Evolutionary conservation across 2,113 vertebrate genomes (phyloP).

Genomic region (Megalops atlanticus): DNA sequence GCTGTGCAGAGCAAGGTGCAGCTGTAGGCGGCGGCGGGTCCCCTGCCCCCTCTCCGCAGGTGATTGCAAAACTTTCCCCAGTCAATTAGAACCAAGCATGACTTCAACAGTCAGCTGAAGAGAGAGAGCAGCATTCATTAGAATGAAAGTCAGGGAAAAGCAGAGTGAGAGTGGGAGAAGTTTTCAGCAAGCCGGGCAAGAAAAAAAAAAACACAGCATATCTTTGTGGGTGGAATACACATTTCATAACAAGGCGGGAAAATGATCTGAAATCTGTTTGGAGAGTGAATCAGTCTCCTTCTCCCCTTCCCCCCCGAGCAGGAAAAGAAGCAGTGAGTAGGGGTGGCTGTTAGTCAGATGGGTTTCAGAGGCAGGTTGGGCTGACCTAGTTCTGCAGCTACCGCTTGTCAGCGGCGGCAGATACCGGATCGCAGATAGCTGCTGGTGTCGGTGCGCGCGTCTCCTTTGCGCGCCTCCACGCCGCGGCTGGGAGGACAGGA

Average conservation of each 20-base stretch:
- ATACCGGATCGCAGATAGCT: conserved; percentile 13
- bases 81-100: too few relatives aligned
- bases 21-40: too few relatives aligned
- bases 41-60: too few relatives aligned
- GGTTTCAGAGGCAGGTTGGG: not conserved
- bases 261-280: not conserved
- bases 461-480: not conserved
- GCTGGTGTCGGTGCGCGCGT: too few relatives aligned
- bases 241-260: not conserved
- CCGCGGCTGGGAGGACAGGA: too few relatives aligned
- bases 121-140: not conserved
- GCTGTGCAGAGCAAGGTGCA: too few relatives aligned
- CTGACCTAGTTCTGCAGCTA: conserved; percentile 21
- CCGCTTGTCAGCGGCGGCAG: not conserved
- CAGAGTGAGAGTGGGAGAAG: not conserved
- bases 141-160: not conserved
- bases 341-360: not conserved
- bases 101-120: not conserved
- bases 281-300: not conserved
- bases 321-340: not conserved
- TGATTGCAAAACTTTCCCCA: too few relatives aligned
- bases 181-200: not conserved
- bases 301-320: not conserved
- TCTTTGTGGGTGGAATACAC: conserved; percentile 13
- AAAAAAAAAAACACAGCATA: not conserved